Percentiles rank a stretch among this genome's conserved stretches.
Evolutionary conservation across 2,113 vertebrate species (phyloP).

Genomic region (Zosterops hypoxanthus): DNA sequence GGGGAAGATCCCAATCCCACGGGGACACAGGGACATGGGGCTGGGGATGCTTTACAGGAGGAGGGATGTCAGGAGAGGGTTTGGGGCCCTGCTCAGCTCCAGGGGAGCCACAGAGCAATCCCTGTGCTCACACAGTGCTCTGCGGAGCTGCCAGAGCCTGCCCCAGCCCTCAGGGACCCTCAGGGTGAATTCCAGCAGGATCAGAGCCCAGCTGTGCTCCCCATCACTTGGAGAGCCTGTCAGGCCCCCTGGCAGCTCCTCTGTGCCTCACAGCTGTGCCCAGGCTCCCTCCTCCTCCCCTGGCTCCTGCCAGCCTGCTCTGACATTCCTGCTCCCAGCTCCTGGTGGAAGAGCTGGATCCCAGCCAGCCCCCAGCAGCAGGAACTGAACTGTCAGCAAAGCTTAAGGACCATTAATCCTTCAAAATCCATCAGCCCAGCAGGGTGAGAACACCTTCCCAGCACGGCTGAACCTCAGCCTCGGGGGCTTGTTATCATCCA

Average conservation of each 20-base stretch:
- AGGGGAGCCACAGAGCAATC: background rate
- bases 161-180: background rate
- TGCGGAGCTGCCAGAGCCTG: background rate
- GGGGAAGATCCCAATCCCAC: background rate
- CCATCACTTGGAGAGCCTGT: background rate
- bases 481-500: background rate
- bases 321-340: background rate
- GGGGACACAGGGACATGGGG: background rate
- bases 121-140: background rate
- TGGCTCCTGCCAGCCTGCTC: background rate
- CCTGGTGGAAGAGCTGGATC: background rate
- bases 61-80: background rate
- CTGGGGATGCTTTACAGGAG: background rate
- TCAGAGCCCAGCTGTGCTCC: background rate
- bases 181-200: background rate
- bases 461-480: background rate
- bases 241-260: background rate
- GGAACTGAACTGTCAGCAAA: background rate
- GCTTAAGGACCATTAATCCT: background rate
- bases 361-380: background rate
- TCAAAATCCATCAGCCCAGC: background rate
- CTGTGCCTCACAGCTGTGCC: background rate
- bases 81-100: background rate
- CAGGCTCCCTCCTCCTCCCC: background rate
- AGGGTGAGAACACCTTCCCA: background rate